Evolutionary conservation across 2,888 invertebrate species (phyloP), one percentile per base, ranked within the genome.

Genomic region (Clanis bilineata): DNA sequence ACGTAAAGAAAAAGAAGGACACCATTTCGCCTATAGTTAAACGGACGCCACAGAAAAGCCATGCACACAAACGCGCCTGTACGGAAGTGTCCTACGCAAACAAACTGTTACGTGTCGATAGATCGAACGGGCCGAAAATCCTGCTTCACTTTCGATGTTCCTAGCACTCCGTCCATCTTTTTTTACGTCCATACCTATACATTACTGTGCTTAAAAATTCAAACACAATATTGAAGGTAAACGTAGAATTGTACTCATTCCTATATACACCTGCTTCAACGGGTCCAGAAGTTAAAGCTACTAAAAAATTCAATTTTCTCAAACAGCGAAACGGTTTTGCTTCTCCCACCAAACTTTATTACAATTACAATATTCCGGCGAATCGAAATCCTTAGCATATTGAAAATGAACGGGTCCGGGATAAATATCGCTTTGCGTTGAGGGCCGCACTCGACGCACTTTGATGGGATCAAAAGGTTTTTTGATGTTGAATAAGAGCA

Each of bases 311-410:
- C 57, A 66, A 65, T 71, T 66, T 66, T 62, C 59, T 45, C 54
- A 63, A 66, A 66, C 54, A 64, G 65, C 62, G 61, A 25, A 64
- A 62, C 43, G 60, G 23, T 47, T 56, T 57, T 12, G 62, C 58
- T 63, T 71, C 58, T 47, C 57, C 47, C 62, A 51, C 55, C 43
- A 59, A 63, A 63, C 70, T 71, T 72, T 73, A 76, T 74, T 69
- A 71, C 67, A 68, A 72, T 76, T 70, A 74, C 70, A 74, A 70
- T 71, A 70, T 69, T 67, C 39, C 39, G 10, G 56, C 45, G 64
- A 67, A 71, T 65, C 66, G 65, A 62, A 57, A 57, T 39, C 61
- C 59, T 66, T 63, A 57, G 58, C 66, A 68, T 74, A 72, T 70
- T 70, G 71, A 66, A 73, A 68, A 67, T 39, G 51, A 61, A 63